Conservation (phyloP, 2,113 vertebrate genomes). For the Erythrolamprus reginae region DNA sequence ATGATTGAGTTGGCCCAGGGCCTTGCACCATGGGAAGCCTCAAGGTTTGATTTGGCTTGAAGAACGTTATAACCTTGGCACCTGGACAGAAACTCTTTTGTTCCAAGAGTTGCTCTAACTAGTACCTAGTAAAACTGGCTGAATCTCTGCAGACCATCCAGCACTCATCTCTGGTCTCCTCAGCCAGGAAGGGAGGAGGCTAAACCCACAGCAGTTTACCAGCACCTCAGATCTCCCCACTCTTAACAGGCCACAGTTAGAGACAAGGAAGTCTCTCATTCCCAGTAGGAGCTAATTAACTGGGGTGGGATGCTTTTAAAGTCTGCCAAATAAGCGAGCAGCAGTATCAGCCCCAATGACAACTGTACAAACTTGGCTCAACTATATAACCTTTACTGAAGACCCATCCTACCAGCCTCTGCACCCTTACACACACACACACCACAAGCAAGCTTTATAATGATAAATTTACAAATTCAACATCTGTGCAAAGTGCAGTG, state of each 20-base stretch:
- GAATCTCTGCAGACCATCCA: neutral
- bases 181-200: neutral
- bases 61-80: neutral
- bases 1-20: constrained; percentile 1
- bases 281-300: constrained; percentile 24
- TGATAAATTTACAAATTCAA: neutral
- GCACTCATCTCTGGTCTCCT: constrained; percentile 12
- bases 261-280: constrained; percentile 10
- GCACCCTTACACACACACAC: neutral
- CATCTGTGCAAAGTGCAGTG: neutral
- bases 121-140: constrained; percentile 2
- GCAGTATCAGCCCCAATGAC: constrained; percentile 13
- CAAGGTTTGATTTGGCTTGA: constrained; percentile 10
- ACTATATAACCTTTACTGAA: neutral
- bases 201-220: constrained; percentile 2
- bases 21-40: constrained; percentile 3
- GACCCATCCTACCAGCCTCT: neutral
- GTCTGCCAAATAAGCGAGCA: constrained; percentile 6
- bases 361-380: neutral
- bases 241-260: neutral
- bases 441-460: neutral
- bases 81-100: constrained; percentile 13
- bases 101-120: constrained; percentile 7
- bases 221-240: neutral
- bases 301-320: neutral